Conservation (phyloP, 2,797 vertebrate species). For the Numenius phaeopus region DNA sequence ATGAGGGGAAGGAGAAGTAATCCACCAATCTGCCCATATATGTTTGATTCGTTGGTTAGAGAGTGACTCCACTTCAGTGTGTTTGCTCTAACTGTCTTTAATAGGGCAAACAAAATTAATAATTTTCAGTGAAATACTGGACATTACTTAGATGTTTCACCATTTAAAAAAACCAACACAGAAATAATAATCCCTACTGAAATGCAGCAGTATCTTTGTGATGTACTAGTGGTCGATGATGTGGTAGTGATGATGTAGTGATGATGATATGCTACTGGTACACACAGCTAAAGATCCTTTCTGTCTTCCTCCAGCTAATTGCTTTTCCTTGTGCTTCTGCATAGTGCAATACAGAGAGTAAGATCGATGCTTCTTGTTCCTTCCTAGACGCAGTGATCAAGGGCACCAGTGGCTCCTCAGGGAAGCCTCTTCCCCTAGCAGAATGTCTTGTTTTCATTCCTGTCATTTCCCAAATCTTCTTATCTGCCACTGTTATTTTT, state of each 20-base stretch:
- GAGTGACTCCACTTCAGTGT: not conserved
- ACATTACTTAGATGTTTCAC: not conserved
- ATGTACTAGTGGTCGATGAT: not conserved
- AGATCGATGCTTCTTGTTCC: rapidly evolving
- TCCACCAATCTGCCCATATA: not conserved
- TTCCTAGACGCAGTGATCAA: rapidly evolving
- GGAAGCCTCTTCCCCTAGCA: not conserved
- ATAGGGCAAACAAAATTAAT: not conserved
- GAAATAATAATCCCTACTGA: not conserved
- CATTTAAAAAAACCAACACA: not conserved
- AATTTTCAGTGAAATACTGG: not conserved
- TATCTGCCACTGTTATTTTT: not conserved
- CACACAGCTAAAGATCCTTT: not conserved
- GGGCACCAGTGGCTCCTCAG: not conserved
- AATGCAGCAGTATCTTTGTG: not conserved
- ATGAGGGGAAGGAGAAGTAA: rapidly evolving
- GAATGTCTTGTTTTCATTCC: not conserved
- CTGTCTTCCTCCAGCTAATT: not conserved
- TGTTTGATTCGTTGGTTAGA: not conserved
- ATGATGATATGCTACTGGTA: not conserved
- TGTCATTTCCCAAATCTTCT: not conserved
- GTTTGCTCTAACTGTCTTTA: not conserved
- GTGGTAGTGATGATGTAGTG: not conserved
- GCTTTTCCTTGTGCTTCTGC: not conserved
- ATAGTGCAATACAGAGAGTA: not conserved